A percentile compares a stretch with the other conserved stretches of the same genome.
These are phyloP conservation scores for Chionoecetes opilio DNA, from an alignment of 1,140 invertebrate species.

Conservation along the genomic window DNA sequence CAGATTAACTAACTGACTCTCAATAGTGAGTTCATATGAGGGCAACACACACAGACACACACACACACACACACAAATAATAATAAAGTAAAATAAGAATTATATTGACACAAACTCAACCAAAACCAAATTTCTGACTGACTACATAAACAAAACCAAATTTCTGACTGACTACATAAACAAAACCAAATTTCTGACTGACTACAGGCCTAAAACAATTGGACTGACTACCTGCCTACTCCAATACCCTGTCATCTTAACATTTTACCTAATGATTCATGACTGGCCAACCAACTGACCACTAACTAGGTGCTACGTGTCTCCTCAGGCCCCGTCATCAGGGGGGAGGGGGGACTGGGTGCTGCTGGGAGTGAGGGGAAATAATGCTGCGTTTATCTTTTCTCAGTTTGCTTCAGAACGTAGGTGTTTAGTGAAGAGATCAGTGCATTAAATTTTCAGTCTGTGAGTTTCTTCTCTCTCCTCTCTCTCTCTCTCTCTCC, in stretches of 20 bases:
- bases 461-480: background rate
- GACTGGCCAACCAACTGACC: background rate
- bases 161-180: too few species aligned
- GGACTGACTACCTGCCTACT: background rate
- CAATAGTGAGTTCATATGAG: too few species aligned
- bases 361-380: background rate
- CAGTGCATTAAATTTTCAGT: background rate
- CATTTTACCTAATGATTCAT: background rate
- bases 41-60: too few species aligned
- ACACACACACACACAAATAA: too few species aligned
- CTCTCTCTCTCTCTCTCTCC: constrained; percentile 35
- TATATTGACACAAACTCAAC: too few species aligned
- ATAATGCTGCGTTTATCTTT: background rate
- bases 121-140: too few species aligned
- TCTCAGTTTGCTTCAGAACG: background rate
- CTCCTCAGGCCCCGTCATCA: background rate
- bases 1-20: too few species aligned
- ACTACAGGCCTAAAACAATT: too few species aligned
- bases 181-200: too few species aligned
- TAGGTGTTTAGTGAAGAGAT: constrained; percentile 1
- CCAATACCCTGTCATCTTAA: background rate
- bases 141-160: too few species aligned
- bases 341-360: background rate
- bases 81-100: too few species aligned
- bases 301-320: background rate